Percentiles rank a stretch among this genome's conserved stretches.
Conservation (phyloP, 2,797 vertebrate species). For the Mallotus villosus region DNA sequence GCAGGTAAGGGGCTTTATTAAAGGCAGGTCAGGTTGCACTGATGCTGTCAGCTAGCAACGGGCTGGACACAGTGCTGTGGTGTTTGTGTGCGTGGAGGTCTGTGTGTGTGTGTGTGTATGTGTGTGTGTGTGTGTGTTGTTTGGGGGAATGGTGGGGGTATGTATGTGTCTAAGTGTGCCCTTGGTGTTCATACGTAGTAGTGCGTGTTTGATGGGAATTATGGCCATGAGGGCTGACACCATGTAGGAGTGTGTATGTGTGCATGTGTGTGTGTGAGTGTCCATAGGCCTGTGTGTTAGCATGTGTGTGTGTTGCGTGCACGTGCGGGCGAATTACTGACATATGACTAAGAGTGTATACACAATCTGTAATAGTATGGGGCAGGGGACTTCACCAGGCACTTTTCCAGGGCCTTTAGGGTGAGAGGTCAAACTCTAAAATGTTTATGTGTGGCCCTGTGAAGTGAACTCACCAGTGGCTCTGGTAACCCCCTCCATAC, state of each 20-base stretch:
- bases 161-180: slow-evolving; percentile 9
- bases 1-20: slow-evolving; percentile 68
- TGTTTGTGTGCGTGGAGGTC: slow-evolving; percentile 19
- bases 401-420: slow-evolving; percentile 36
- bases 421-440: slow-evolving; percentile 70
- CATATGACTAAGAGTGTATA: slow-evolving; percentile 21
- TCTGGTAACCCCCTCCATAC: slow-evolving; percentile 45
- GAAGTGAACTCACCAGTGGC: slow-evolving; percentile 51
- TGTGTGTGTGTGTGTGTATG: slow-evolving; percentile 14
- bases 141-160: neutral
- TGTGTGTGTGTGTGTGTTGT: slow-evolving; percentile 24
- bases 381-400: slow-evolving; percentile 42
- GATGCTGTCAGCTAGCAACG: slow-evolving; percentile 57
- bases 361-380: slow-evolving; percentile 52
- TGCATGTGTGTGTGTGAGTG: slow-evolving; percentile 8
- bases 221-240: neutral
- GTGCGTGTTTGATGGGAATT: slow-evolving; percentile 30
- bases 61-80: slow-evolving; percentile 25
- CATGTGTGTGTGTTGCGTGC: neutral
- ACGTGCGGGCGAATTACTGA: neutral
- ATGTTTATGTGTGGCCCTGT: slow-evolving; percentile 60
- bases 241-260: neutral
- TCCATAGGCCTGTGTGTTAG: neutral
- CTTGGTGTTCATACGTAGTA: slow-evolving; percentile 20
- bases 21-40: slow-evolving; percentile 64